A percentile compares a stretch with the other conserved stretches of the same genome.
Evolutionary conservation across 2,797 vertebrate genomes (phyloP).

Genomic region (Eurystomus glaucurus): DNA sequence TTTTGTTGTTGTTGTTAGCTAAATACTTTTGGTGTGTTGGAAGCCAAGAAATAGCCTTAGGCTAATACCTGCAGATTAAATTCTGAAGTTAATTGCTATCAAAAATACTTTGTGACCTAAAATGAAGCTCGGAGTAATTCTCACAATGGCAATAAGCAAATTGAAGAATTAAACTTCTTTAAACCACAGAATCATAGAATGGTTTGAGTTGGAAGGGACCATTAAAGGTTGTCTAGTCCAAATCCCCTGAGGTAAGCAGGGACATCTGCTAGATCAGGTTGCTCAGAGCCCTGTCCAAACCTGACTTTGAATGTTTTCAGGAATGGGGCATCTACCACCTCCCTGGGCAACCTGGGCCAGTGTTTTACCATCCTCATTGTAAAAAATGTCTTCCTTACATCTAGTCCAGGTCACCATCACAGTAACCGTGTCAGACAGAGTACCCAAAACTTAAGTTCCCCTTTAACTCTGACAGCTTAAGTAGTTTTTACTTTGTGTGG

Average conservation of each 20-base stretch:
- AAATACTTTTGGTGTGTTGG: neutral
- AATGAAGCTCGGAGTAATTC: neutral
- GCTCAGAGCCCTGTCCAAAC: neutral
- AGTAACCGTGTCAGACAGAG: neutral
- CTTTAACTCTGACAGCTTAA: neutral
- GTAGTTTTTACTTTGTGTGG: neutral
- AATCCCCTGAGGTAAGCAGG: neutral
- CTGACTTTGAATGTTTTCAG: neutral
- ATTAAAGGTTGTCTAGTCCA: neutral
- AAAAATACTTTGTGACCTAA: neutral
- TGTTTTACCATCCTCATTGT: neutral
- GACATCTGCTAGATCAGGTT: neutral
- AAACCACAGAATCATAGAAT: neutral
- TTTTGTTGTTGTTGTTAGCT: neutral
- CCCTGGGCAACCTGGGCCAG: neutral
- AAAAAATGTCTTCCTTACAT: neutral
- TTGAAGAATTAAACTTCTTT: neutral
- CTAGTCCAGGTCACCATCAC: neutral
- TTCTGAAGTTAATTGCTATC: constrained; percentile 3
- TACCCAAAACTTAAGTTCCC: neutral
- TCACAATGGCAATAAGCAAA: neutral
- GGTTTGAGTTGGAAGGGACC: neutral
- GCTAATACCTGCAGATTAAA: constrained; percentile 10
- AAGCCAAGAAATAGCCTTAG: neutral
- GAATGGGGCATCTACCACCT: neutral